Percentiles rank a stretch among this genome's conserved stretches.
These are phyloP conservation scores for Rhimphoctona megacephalus DNA, from an alignment of 2,888 invertebrate genomes.

Conservation along the genomic window DNA sequence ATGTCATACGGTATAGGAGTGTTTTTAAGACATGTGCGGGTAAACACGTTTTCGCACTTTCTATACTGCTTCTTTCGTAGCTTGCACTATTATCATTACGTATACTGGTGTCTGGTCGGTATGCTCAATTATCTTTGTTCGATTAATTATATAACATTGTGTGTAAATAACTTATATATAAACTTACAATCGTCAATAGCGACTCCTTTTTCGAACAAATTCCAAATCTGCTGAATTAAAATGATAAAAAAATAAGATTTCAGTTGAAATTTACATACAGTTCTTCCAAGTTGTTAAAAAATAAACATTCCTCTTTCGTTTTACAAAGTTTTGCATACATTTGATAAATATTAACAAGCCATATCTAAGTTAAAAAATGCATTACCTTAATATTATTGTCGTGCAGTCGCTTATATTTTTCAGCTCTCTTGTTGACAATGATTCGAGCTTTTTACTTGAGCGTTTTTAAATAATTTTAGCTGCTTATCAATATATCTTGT, in stretches of 20 bases:
- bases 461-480: not conserved
- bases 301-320: not conserved
- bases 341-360: not conserved
- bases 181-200: not conserved
- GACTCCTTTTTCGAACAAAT: not conserved
- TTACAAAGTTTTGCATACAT: not conserved
- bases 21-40: not conserved
- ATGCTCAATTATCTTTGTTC: not conserved
- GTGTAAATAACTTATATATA: not conserved
- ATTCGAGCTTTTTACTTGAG: no score
- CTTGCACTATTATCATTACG: not conserved
- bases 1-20: not conserved
- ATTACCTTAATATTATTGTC: not conserved
- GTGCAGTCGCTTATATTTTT: not conserved
- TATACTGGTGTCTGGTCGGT: not conserved
- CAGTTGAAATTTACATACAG: not conserved
- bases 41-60: slow-evolving; percentile 5
- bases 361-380: not conserved
- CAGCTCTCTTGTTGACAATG: not conserved
- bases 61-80: not conserved
- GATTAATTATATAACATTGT: not conserved
- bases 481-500: not conserved
- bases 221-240: not conserved
- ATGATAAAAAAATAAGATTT: not conserved
- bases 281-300: not conserved